Conservation (phyloP, 2,888 invertebrate species). For the Spodoptera picta region DNA sequence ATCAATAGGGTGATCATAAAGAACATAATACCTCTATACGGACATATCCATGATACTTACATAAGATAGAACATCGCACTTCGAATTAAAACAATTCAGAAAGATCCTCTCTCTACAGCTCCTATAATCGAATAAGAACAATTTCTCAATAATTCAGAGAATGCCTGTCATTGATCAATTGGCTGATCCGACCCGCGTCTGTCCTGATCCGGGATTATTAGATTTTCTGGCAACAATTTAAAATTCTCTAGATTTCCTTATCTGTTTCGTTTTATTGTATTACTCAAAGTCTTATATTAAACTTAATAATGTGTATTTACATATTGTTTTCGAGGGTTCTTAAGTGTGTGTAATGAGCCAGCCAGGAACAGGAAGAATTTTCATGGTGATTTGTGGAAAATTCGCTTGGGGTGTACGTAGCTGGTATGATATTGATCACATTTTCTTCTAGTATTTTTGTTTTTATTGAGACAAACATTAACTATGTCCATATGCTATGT, state of each 20-base stretch:
- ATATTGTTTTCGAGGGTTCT: slow-evolving; percentile 33
- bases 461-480: too few relatives aligned
- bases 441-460: too few relatives aligned
- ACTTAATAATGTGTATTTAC: slow-evolving; percentile 50
- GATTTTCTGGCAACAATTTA: slow-evolving; percentile 70
- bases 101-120: slow-evolving; percentile 19
- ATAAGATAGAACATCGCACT: not conserved
- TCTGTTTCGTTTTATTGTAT: slow-evolving; percentile 59
- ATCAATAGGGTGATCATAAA: too few relatives aligned
- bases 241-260: slow-evolving; percentile 59
- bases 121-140: slow-evolving; percentile 59
- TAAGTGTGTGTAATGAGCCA: slow-evolving; percentile 6
- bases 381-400: slow-evolving; percentile 21
- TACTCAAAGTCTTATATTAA: slow-evolving; percentile 39
- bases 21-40: too few relatives aligned
- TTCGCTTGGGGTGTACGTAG: too few relatives aligned
- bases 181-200: slow-evolving; percentile 65
- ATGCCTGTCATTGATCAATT: slow-evolving; percentile 73
- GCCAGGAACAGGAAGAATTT: not conserved
- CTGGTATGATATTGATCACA: too few relatives aligned
- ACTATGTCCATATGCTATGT: too few relatives aligned
- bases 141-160: slow-evolving; percentile 69
- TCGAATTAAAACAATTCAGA: slow-evolving; percentile 38
- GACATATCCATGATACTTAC: too few relatives aligned
- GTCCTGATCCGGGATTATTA: slow-evolving; percentile 66